These are phyloP conservation scores for Tachuris rubrigastra DNA, from an alignment of 2,113 vertebrate genomes.

Conservation along the genomic window DNA sequence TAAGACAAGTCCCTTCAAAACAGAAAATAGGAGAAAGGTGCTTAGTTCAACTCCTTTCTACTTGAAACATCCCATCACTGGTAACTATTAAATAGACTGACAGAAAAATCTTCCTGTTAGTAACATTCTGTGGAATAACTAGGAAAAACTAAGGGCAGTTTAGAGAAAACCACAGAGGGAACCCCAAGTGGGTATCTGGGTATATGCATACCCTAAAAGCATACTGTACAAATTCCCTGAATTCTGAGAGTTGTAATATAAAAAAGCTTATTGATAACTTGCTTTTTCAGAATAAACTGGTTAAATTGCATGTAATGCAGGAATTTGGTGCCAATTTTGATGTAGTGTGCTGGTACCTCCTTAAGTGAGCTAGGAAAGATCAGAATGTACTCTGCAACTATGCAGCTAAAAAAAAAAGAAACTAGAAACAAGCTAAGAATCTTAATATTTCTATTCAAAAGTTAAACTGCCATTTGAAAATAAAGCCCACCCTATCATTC, in stretches of 20 bases:
- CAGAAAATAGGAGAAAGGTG: neutral
- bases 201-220: neutral
- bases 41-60: neutral
- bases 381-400: neutral
- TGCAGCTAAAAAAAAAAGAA: neutral
- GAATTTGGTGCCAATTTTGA: neutral
- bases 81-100: neutral
- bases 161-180: neutral
- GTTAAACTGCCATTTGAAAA: neutral
- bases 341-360: neutral
- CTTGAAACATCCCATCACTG: neutral
- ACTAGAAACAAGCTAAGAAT: neutral
- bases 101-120: neutral
- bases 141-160: neutral
- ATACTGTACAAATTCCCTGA: neutral
- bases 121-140: neutral
- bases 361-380: neutral
- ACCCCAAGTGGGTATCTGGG: neutral
- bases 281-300: neutral
- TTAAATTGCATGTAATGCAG: neutral
- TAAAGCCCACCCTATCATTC: neutral
- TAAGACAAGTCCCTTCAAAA: constrained; percentile 91
- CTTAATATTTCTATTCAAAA: neutral
- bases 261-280: neutral
- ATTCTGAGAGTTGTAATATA: neutral